A percentile compares a stretch with the other conserved stretches of the same genome.
Conservation (phyloP, 1,140 invertebrate species). For the fruit fly (Drosophila melanogaster) region DNA sequence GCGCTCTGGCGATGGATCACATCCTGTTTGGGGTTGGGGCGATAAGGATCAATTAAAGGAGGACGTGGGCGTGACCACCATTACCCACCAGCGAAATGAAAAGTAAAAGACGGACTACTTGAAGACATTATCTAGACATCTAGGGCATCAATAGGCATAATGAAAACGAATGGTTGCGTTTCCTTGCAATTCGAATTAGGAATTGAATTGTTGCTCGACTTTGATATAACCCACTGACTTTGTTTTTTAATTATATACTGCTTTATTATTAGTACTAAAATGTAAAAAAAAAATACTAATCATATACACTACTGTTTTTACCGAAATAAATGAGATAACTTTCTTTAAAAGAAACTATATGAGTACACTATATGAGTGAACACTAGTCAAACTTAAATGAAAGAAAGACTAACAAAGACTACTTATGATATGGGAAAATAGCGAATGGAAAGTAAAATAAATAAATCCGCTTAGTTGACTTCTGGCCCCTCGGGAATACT, state of each 20-base stretch:
- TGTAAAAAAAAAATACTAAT: too few species aligned
- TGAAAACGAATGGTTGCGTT: neutral
- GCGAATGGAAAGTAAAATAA: constrained; percentile 1
- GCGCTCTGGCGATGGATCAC: neutral
- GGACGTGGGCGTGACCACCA: neutral
- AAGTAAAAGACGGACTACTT: too few species aligned
- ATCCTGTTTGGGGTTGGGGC: neutral
- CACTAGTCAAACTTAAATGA: too few species aligned
- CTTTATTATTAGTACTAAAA: too few species aligned
- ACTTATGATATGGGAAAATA: neutral
- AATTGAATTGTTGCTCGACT: neutral
- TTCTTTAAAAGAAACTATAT: too few species aligned
- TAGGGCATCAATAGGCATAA: neutral
- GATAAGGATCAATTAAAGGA: neutral
- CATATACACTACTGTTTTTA: too few species aligned
- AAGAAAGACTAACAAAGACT: too few species aligned
- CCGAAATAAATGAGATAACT: too few species aligned
- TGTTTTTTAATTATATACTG: too few species aligned
- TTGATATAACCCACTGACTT: too few species aligned
- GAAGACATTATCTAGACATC: neutral
- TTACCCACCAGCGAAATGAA: neutral
- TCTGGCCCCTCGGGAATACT: neutral
- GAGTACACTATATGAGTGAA: too few species aligned
- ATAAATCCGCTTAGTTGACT: constrained; percentile 11
- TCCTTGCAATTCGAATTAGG: neutral